Evolutionary conservation across 2,113 vertebrate species (phyloP), one percentile per base, ranked within the genome.

Genomic region (Rhea pennata): DNA sequence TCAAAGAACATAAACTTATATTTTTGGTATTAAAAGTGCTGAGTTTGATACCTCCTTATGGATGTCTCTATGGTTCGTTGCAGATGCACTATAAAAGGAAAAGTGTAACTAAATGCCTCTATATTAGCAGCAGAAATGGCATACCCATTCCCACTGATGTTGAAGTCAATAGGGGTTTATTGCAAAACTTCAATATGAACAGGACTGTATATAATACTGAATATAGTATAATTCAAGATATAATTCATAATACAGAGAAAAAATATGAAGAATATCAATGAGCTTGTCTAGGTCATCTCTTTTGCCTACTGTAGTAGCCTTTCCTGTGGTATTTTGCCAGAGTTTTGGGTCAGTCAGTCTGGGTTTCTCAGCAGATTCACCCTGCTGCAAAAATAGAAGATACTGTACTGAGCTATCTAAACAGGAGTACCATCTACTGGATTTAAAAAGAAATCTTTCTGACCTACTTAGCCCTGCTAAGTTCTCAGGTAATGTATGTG

Each of bases 401-500:
- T 67, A 50, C 19, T 73, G 20, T 54, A 51, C 31, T 91, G 90
- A 95, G 87, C 93, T 94, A 46, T 93, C 90, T 95, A 97, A 96
- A 95, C 95, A 97, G 95, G 95, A 97, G 82, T 97, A 95, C 94
- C 95, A 97, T 97, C 96, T 96, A 50, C 96, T 95, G 95, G 96
- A 88, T 94, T 97, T 75, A 83, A 84, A 83, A 87, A 93, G 92
- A 79, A 96, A 79, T 91, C 95, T 92, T 95, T 93, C 81, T 90
- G 93, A 91, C 95, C 94, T 96, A 58, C 71, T 88, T 82, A 94
- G 75, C 74, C 22, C 93, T 93, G 89, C 54, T 50, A 24, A 76
- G 36, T 85, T 40, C 54, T 94, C 71, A 77, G 64, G 78, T 88
- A 66, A 23, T 1, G 9, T 46, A 29, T 80, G 59, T 26, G 39